Evolutionary conservation across 2,113 vertebrate genomes (phyloP).

Genomic region (Lepus americanus): DNA sequence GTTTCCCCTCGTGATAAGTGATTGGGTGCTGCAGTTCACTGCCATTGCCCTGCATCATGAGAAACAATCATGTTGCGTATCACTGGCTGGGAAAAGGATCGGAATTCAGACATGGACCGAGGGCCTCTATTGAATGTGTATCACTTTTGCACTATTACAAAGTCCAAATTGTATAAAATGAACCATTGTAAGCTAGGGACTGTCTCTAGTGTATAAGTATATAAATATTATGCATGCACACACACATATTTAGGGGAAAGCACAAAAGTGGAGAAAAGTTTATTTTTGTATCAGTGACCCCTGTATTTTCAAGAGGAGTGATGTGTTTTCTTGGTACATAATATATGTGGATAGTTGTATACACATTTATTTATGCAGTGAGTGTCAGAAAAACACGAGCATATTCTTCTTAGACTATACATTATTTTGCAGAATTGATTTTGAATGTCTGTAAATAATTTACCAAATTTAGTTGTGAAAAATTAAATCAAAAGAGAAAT

Average conservation of each 20-base stretch:
- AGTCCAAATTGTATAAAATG: not conserved
- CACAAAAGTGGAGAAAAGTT: not conserved
- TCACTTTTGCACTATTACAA: no score
- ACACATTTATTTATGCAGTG: not conserved
- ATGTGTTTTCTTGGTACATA: not conserved
- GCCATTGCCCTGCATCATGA: no score
- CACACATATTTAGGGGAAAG: not conserved
- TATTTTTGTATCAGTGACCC: not conserved
- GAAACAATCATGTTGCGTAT: no score
- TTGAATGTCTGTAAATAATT: slow-evolving; percentile 5
- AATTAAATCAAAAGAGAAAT: not conserved
- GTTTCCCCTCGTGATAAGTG: no score
- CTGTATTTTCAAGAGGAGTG: not conserved
- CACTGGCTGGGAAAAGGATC: no score
- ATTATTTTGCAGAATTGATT: slow-evolving; percentile 29
- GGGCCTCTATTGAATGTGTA: no score
- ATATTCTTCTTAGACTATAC: not conserved
- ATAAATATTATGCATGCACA: no score
- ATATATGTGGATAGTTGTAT: not conserved
- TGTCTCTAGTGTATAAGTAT: not conserved
- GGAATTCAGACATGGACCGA: no score
- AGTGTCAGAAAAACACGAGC: not conserved
- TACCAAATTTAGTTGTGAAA: not conserved
- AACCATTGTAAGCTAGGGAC: not conserved
- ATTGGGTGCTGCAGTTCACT: no score